phyloP scores from a whole-genome alignment of 2,888 invertebrate genomes.

The Leptopilina drosophilae region DNA sequence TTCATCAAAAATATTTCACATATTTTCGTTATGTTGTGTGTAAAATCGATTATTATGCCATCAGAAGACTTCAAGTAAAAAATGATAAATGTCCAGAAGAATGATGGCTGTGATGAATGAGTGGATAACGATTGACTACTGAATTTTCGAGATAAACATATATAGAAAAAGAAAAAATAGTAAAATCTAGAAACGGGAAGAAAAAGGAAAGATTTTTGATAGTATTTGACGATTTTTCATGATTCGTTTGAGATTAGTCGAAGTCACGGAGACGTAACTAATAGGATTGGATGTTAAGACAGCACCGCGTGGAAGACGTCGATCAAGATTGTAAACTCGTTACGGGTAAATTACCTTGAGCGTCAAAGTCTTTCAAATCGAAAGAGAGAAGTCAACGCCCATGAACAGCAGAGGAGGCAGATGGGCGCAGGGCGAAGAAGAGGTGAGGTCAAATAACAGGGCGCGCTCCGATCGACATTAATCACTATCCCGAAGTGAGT shows the following conservation, averaged over 20 bases:
- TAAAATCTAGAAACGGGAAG: background rate
- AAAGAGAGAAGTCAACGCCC: slow-evolving; percentile 60
- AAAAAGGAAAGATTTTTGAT: background rate
- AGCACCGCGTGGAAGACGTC: slow-evolving; percentile 31
- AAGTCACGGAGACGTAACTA: slow-evolving; percentile 37
- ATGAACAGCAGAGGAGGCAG: slow-evolving; percentile 41
- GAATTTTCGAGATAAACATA: no score
- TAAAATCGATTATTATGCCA: no score
- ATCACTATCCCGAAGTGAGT: slow-evolving; percentile 75
- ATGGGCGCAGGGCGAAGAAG: slow-evolving; percentile 43
- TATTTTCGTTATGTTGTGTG: no score
- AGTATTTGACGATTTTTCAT: slow-evolving; percentile 27
- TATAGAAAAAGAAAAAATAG: background rate
- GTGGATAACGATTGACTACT: background rate
- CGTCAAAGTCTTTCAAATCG: slow-evolving; percentile 28
- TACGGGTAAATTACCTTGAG: slow-evolving; percentile 35
- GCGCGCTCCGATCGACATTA: slow-evolving; percentile 74
- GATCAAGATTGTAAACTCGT: slow-evolving; percentile 37
- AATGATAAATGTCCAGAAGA: no score
- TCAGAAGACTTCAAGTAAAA: no score
- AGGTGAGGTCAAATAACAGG: slow-evolving; percentile 72
- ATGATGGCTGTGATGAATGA: background rate
- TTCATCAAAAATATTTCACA: background rate
- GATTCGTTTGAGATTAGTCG: slow-evolving; percentile 28
- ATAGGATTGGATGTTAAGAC: slow-evolving; percentile 39